These are phyloP conservation scores for Metallyticus violacea DNA, from an alignment of 2,888 invertebrate species.

Conservation along the genomic window DNA sequence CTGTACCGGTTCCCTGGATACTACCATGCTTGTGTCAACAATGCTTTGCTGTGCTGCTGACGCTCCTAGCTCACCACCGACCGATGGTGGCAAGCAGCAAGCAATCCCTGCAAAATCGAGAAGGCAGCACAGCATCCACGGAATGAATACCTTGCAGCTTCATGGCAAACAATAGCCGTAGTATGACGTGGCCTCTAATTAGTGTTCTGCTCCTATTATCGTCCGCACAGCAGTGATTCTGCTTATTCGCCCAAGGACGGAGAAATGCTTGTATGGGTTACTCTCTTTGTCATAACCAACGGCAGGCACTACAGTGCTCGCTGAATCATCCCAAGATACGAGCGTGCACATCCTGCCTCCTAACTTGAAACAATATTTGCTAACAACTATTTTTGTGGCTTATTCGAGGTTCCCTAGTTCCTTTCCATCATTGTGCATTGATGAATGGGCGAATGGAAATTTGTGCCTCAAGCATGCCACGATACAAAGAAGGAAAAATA, in stretches of 20 bases:
- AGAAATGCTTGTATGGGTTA: no score
- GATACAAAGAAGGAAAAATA: background rate
- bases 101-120: conserved; percentile 11
- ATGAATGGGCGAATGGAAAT: background rate
- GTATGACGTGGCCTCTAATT: background rate
- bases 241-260: background rate
- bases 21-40: conserved; percentile 15
- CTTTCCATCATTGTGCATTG: background rate
- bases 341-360: background rate
- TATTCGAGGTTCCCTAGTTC: background rate
- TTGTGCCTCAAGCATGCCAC: no score
- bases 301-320: background rate
- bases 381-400: background rate
- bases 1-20: conserved; percentile 9
- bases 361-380: background rate
- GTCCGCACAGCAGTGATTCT: background rate
- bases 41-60: background rate
- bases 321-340: background rate
- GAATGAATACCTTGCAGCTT: background rate
- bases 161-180: background rate
- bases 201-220: background rate
- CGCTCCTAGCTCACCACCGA: no score
- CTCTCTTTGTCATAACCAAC: background rate
- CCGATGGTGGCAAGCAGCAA: background rate
- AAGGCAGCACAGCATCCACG: background rate